phyloP scores from a whole-genome alignment of 2,888 invertebrate species.

The Drosophila barbarae region DNA sequence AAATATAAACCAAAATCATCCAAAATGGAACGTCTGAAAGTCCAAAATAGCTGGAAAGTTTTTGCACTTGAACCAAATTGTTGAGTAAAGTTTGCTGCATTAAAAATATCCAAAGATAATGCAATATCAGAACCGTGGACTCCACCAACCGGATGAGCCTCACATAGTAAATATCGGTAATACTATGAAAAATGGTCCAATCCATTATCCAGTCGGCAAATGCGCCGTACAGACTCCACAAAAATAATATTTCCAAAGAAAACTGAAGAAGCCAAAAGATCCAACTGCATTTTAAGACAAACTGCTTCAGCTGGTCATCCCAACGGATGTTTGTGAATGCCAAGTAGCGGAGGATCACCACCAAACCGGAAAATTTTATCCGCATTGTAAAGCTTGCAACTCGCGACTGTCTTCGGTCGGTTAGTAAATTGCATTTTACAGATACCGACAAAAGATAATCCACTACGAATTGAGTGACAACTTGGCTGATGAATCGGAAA shows the following conservation, averaged over 20 bases:
- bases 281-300: background rate
- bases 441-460: background rate
- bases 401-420: background rate
- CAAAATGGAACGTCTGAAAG: background rate
- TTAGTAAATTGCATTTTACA: background rate
- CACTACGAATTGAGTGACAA: background rate
- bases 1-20: background rate
- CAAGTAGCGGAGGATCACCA: background rate
- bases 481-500: background rate
- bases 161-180: background rate
- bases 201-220: rapidly evolving
- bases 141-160: background rate
- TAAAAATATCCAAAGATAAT: background rate
- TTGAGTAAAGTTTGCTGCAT: background rate
- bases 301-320: background rate
- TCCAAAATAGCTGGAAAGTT: background rate
- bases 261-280: background rate
- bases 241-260: background rate
- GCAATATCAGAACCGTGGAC: background rate
- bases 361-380: background rate
- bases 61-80: background rate
- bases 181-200: background rate
- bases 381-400: background rate
- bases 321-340: background rate
- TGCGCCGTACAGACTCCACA: background rate